Evolutionary conservation across 1,140 invertebrate species (phyloP), one percentile per base, ranked within the genome.

Genomic region (Pseudoatta argentina): DNA sequence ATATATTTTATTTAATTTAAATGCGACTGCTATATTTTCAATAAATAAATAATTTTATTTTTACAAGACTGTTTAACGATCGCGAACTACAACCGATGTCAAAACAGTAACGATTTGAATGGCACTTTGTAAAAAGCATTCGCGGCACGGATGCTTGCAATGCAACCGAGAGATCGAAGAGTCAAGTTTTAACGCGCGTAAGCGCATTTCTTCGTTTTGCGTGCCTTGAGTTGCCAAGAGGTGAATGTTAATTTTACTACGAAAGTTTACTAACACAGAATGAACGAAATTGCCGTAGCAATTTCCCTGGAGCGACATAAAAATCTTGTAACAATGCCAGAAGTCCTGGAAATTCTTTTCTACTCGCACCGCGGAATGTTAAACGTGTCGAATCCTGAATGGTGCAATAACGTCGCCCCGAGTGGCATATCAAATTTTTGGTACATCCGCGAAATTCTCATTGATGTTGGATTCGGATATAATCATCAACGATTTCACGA

Each of bases 201-300:
- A 61, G 27, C 34, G 34, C 14, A 55, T 44, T 14, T 59, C 4
- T 34, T 24, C 12, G 39, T 57, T 30, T 67, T 14, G 21, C n/a
- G 57, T 39, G 48, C n/a, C 55, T 59, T 4, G 78, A 55, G 51
- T 18, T 10, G n/a, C 30, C 75, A 77, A 73, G 59, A 64, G 18
- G 27, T 73, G 82, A 88, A 86, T 89, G 82, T 91, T 91, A 91
- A 88, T 90, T 91, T 88, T 90, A 85, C 78, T 63, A 69, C 39
- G 39, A 59, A 69, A 73, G 63, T 76, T 82, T 64, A 44, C 72
- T 16, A n/a, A n/a, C 55, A 67, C 85, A 39, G 44, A 27, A 85
- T 18, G 59, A 61, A 77, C 66, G 64, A 87, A 90, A 89, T 91
- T 88, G 75, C 64, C 71, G 71, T 77, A 76, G 72, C 89, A 88